Evolutionary conservation across 2,888 invertebrate species (phyloP), one percentile per base, ranked within the genome.

Genomic region (Athetis lepigone): DNA sequence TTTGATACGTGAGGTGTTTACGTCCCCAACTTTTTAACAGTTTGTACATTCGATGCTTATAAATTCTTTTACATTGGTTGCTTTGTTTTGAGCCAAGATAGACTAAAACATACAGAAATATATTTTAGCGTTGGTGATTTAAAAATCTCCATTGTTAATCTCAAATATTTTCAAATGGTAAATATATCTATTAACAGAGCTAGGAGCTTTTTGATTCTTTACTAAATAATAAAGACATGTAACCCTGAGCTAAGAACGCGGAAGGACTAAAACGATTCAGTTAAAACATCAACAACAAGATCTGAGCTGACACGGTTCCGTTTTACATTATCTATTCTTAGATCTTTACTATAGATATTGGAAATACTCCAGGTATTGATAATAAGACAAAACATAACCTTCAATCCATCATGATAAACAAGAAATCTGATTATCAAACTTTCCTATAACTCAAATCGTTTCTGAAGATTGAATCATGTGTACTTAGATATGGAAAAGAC

Each of bases 1-100:
- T 52, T 68, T 63, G 36, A 67, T 57, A 79, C 83, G 82, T 84
- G 85, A 78, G 51, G 33, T 45, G 79, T 4, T 47, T 79, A 51
- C 51, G 16, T 19, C 11, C 37, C 8, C 21, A 45, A 51, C 45
- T 52, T 56, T 76, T 63, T 7, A 43, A 47, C 59, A 70, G 71
- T 63, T 13, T 11, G 11, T 4, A 40, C 40, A 29, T 61, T 56
- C n/a, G 25, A 54, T 63, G 29, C 59, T 19, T 37, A 39, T 43
- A 43, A 2, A 18, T 5, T 3, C 6, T 27, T n/a, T 21, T 16
- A 43, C n/a, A 55, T 27, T 3, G 25, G 25, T 25, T 13, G 13
- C 13, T 13, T 33, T 33, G 13, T n/a, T n/a, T n/a, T n/a, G n/a
- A n/a, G 33, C 13, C 13, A 13, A 21, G 5, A 18, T 18, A 2